Evolutionary conservation across 2,888 invertebrate species (phyloP).

Genomic region (Amblyjoppa fuscipennis): DNA sequence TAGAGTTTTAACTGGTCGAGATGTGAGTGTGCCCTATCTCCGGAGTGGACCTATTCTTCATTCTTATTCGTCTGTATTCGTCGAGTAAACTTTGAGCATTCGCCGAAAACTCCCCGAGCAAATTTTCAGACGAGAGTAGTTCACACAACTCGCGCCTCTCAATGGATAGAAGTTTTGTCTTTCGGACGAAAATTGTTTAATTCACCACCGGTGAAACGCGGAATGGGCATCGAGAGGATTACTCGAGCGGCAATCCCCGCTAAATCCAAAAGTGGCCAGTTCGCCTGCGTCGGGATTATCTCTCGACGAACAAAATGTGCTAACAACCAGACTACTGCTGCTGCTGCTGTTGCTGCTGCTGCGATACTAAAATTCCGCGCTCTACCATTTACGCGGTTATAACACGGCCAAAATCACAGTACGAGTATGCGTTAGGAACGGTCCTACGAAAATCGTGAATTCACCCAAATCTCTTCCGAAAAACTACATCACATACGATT

Average conservation of each 20-base stretch:
- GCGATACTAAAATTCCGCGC: constrained; percentile 3
- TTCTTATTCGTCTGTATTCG: not conserved
- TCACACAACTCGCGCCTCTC: constrained; percentile 5
- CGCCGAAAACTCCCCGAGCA: not conserved
- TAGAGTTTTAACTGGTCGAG: too few species aligned
- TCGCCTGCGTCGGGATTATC: constrained; percentile 32
- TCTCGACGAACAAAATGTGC: constrained; percentile 41
- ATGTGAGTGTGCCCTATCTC: too few species aligned
- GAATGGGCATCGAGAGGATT: constrained; percentile 44
- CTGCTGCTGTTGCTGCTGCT: not conserved
- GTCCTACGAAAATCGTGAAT: not conserved
- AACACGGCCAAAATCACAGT: not conserved
- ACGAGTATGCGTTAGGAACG: not conserved
- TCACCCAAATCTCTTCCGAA: not conserved
- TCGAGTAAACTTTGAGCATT: not conserved
- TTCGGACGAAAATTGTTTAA: constrained; percentile 35
- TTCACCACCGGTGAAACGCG: constrained; percentile 33
- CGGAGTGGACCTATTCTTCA: not conserved
- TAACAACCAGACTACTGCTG: not conserved
- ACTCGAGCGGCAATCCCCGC: constrained; percentile 28
- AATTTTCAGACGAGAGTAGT: constrained; percentile 1
- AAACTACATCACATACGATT: not conserved
- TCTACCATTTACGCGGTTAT: constrained; percentile 2
- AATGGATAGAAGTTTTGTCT: constrained; percentile 22
- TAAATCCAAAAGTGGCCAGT: constrained; percentile 46